Conservation (phyloP, 2,113 vertebrate species). For the Mus musculus region GRCm39 chr5:63022001-63022500, state of each 20-base stretch:
- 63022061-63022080: too few relatives aligned
- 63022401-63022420: neutral
- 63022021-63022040: too few relatives aligned
- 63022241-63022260: too few relatives aligned
- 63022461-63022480: neutral
- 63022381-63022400: neutral
- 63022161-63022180: neutral
- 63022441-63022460: neutral
- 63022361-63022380: neutral
- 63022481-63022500: neutral
- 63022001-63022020: too few relatives aligned
- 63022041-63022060: too few relatives aligned
- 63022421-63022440: neutral
- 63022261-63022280: neutral
- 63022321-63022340: neutral
- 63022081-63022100: too few relatives aligned
- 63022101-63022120: neutral
- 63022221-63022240: too few relatives aligned
- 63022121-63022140: neutral
- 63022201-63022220: neutral
- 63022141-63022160: neutral
- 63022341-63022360: neutral
- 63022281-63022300: neutral
- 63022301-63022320: neutral
- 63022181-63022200: neutral